Evolutionary conservation across 1,140 invertebrate genomes (phyloP), one percentile per base, ranked within the genome.

Genomic region (Triops cancriformis): DNA sequence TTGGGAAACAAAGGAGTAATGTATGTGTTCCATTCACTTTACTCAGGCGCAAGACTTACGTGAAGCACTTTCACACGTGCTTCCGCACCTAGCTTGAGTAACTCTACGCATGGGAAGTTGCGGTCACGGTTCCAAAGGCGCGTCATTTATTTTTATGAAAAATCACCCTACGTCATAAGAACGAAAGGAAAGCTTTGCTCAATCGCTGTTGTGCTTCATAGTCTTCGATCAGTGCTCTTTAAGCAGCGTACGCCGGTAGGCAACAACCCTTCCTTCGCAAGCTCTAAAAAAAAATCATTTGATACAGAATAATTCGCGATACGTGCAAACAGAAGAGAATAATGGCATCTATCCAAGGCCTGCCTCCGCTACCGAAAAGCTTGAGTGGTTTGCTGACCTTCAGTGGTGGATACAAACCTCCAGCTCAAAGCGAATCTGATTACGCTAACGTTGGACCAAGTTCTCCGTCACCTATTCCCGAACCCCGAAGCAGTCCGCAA

Each of bases 321-420:
- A 26, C 11, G 72, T 73, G 14, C 11, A 77, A 37, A 7, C 31
- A 37, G 7, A 37, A 7, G 76, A 18, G 31, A 45, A 72, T 18
- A 18, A 80, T 79, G 79, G 79, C 80, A 37, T 82, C 80, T 41
- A 72, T 82, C 23, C 80, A 80, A 77, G 80, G 82, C 51, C 82
- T 94, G 80, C 93, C 93, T 26, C 93, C 93, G 37, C 85, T 94
- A 81, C 93, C 93, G 64, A 93, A 94, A 85, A 94, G 92, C 81
- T 85, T 95, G 1, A 93, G 92, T 82, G 91, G 91, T 23, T 91
- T 92, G 82, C 90, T 92, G 77, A 86, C 90, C 9, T 81, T 84
- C 26, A 82, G 83, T 78, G 82, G 83, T 78, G 80, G 83, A n/a
- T 79, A 76, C 74, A 81, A 80, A 74, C 76, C 45, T 31, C 74